Conservation (phyloP, 2,797 vertebrate genomes). For the Benthosema pterotum region DNA sequence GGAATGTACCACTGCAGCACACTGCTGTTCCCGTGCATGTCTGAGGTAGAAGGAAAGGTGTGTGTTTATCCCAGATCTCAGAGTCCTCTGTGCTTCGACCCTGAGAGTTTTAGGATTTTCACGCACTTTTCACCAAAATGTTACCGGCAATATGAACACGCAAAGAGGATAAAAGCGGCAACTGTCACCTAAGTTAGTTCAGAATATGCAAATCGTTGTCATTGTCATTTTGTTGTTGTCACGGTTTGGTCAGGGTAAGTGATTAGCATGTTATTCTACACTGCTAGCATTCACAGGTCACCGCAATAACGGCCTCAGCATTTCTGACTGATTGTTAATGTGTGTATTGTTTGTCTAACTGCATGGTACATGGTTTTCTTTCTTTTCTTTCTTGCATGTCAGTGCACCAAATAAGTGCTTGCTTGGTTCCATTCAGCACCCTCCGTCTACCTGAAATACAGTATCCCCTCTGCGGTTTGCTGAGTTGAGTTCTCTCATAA, state of each 20-base stretch:
- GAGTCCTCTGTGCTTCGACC: conserved; percentile 38
- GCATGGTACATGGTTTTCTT: conserved; percentile 30
- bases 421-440: conserved; percentile 36
- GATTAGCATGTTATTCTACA: conserved; percentile 79
- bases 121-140: conserved; percentile 77
- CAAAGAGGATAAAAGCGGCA: conserved; percentile 82
- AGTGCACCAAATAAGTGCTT: conserved; percentile 44
- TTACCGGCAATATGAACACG: conserved; percentile 91
- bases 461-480: conserved; percentile 41
- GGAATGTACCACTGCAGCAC: conserved; percentile 30
- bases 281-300: conserved; percentile 41
- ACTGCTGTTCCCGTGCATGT: conserved; percentile 46
- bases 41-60: conserved; percentile 33
- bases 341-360: conserved; percentile 27
- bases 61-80: conserved; percentile 61
- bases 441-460: conserved; percentile 36
- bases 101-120: conserved; percentile 62
- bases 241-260: conserved; percentile 81
- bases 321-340: conserved; percentile 44
- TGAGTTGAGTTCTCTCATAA: conserved; percentile 67
- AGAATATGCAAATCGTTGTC: conserved; percentile 93
- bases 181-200: conserved; percentile 99
- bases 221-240: conserved; percentile 74
- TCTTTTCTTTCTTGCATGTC: conserved; percentile 31
- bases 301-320: conserved; percentile 35